phyloP scores from a whole-genome alignment of 2,113 vertebrate genomes.

The Passer domesticus region DNA sequence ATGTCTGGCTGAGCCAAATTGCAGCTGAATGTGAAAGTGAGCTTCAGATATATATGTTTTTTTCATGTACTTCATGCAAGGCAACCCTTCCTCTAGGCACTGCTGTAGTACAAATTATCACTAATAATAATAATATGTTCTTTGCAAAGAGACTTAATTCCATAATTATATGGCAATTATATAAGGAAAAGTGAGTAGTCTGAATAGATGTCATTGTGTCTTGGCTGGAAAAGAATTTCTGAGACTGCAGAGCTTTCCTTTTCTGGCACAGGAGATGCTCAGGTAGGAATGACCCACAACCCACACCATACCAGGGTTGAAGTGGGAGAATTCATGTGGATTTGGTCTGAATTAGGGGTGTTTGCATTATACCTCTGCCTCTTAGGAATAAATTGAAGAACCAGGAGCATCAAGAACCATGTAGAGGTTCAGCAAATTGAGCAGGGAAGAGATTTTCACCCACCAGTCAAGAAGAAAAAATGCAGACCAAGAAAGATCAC shows the following conservation, averaged over 20 bases:
- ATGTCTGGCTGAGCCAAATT: neutral
- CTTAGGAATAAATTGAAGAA: neutral
- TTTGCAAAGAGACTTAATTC: slow-evolving; percentile 49
- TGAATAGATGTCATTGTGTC: neutral
- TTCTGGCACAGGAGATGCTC: neutral
- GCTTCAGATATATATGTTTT: neutral
- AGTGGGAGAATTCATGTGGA: neutral
- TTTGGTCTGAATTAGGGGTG: neutral
- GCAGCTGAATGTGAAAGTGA: neutral
- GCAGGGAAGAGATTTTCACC: neutral
- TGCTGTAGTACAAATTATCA: slow-evolving; percentile 59
- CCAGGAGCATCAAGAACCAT: neutral
- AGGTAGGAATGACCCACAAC: neutral
- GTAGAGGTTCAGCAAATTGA: neutral
- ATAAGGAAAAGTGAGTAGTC: slow-evolving; percentile 8
- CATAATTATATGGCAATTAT: slow-evolving; percentile 59
- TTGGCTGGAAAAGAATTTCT: neutral
- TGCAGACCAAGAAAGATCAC: neutral
- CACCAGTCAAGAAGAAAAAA: neutral
- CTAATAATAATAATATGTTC: slow-evolving; percentile 43
- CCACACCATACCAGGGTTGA: neutral
- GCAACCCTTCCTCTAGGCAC: slow-evolving; percentile 35
- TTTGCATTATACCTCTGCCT: neutral
- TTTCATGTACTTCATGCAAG: neutral
- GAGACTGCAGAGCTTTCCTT: neutral